Base-by-base conservation (phyloP, 2,888 invertebrate species). In the Chrysomela aeneicollis region DNA sequence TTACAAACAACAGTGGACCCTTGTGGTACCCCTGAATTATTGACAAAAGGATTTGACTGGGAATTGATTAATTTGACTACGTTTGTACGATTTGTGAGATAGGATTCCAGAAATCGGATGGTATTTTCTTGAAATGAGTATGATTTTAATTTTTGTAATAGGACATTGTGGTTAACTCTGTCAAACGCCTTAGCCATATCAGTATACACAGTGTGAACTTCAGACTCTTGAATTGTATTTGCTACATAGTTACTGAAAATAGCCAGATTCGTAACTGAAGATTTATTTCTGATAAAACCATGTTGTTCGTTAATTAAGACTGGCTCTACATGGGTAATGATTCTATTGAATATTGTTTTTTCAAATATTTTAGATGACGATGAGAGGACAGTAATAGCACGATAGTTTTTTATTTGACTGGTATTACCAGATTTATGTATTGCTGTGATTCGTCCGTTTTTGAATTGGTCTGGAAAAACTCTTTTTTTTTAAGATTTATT, bases 381-480 rank as follows among this genome's bases (percentile, higher is more conserved):
- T 18, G 42, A 46, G 10, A 58, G 58, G 12, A 58, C 32, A 46
- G 58, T 58, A 12, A 22, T 58, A 15, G 58, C 46, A 46, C 47
- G 58, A 47, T 58, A 58, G 58, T 58, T 58, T 58, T 21, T 58
- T 46, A 55, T 55, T 32, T 26, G 22, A 58, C 47, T 46, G 26
- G 58, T 58, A 47, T 21, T 47, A 22, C 58, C 58, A 46, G 58
- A 58, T 22, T 58, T 47, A 32, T 58, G 58, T 42, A 58, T 22
- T 9, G 47, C 22, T 21, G 47, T 58, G 21, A 58, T 47, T 67
- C 59, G 15, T 63, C 58, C 1, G 18, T 37, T 42, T 47, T 47
- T 47, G 47, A 19, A 47, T 47, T 47, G 47, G 17, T 19, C 47
- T 47, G 17, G 47, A 19, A 47, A 47, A 21, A 18, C 22, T 50